Percentiles rank a stretch among this genome's conserved stretches.
Conservation (phyloP, 2,797 vertebrate species). For the Argyrosomus regius region DNA sequence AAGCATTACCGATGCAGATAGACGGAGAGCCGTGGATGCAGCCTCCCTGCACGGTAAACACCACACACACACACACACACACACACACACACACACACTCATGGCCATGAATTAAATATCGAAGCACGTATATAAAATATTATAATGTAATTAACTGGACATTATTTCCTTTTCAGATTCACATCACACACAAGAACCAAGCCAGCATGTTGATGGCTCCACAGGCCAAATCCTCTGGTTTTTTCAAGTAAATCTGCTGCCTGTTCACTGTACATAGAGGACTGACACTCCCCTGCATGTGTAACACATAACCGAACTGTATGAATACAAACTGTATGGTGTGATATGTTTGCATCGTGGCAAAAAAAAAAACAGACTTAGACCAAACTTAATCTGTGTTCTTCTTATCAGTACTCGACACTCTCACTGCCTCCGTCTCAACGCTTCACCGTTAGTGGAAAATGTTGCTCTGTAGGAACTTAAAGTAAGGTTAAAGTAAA, state of each 20-base stretch:
- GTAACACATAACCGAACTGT: conserved; percentile 53
- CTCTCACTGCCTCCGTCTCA: conserved; percentile 40
- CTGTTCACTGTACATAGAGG: conserved; percentile 60
- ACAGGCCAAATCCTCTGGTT: conserved; percentile 86
- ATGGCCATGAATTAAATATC: neutral
- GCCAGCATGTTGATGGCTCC: conserved; percentile 92
- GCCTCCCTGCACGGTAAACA: conserved; percentile 92
- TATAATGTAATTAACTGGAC: neutral
- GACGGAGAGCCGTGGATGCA: conserved; percentile 98
- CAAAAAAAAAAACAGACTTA: conserved; percentile 21
- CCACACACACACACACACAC: neutral
- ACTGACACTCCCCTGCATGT: conserved; percentile 63
- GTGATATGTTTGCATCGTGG: conserved; percentile 65
- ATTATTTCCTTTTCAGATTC: conserved; percentile 85
- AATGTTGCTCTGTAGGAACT: conserved; percentile 61
- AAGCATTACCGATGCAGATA: conserved; percentile 95
- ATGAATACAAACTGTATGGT: conserved; percentile 50
- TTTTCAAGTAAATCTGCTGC: conserved; percentile 86
- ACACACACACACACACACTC: neutral
- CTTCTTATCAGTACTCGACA: conserved; percentile 50
- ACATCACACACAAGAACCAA: conserved; percentile 95
- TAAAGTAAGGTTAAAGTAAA: conserved; percentile 43
- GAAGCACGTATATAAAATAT: neutral
- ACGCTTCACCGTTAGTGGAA: conserved; percentile 53
- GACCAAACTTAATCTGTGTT: conserved; percentile 64